Conservation (phyloP, 1,140 invertebrate genomes). For the Fopius arisanus region DNA sequence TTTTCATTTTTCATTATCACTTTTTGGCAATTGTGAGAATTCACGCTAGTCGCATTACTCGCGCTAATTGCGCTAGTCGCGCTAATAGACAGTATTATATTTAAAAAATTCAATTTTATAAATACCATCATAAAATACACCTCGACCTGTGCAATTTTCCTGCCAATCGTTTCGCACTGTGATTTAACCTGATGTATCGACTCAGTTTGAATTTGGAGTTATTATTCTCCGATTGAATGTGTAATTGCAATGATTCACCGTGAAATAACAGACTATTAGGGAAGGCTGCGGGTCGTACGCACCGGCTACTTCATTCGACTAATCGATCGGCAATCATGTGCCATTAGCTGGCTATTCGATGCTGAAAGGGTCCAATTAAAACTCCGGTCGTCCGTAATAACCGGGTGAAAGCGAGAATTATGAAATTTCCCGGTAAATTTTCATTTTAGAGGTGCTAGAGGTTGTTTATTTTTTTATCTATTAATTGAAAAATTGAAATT, state of each 20-base stretch:
- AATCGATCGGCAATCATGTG: conserved; percentile 34
- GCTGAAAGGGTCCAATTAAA: conserved; percentile 37
- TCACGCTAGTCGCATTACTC: no score
- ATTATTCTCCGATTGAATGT: conserved; percentile 55
- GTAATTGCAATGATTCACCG: conserved; percentile 45
- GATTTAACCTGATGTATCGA: conserved; percentile 48
- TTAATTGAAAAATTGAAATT: no score
- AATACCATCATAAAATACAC: conserved; percentile 1
- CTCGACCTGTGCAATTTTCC: conserved; percentile 36
- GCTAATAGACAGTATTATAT: no score
- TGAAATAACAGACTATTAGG: conserved; percentile 53
- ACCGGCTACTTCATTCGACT: conserved; percentile 26
- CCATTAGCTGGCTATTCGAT: conserved; percentile 37
- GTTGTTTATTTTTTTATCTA: no score
- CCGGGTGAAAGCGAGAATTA: background rate
- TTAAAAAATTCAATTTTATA: background rate
- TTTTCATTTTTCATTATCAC: no score
- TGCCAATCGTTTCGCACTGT: conserved; percentile 29
- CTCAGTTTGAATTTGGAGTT: conserved; percentile 29
- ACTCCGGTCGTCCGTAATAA: conserved; percentile 5
- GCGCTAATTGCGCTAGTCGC: no score
- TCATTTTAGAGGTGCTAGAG: background rate
- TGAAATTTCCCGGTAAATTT: background rate
- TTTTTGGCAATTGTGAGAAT: no score
- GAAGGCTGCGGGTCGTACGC: conserved; percentile 12